Base-by-base conservation (phyloP, 1,140 invertebrate genomes). In the Drosophila nikananu region DNA sequence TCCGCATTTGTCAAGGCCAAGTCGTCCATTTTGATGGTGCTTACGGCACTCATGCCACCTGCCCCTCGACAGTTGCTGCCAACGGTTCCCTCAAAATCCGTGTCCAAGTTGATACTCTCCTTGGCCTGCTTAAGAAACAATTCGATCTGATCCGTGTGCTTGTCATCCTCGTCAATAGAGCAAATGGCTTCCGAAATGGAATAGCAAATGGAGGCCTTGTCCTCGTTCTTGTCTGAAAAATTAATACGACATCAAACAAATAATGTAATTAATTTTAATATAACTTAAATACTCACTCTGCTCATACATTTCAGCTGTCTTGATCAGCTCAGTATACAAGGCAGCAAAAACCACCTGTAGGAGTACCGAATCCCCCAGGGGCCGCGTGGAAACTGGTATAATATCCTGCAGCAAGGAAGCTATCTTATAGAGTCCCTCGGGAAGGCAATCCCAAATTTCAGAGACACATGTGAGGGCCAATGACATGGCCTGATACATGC, bases 401-500 rank as follows among this genome's bases (percentile, higher is more conserved):
- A 95, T 94, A 23, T 95, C 95, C 78, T 96, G 94, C 30, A 97
- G 90, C 1, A 95, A 86, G 0, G 93, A 82, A 1, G 94, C 93
- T 0, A 95, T 93, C 63, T 94, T 94, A 5, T 94, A 86, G 17
- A 96, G 86, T 1, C 94, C 93, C 27, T 94, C 93, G 1, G 96
- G 95, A 10, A 96, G 79, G 67, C 95, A 96, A 71, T 95, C 94
- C 83, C 95, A 94, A 5, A 96, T 93, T 80, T 96, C 94, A 1
- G 94, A 94, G 52, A 97, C 94, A 78, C 95, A 96, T 0, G 94
- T 94, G n/a, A 97, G 90, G 15, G 95, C 95, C 30, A 97, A 92
- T 0, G 95, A 96, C 94, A 96, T 96, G 13, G 96, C 94, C 93
- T 96, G 96, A 93, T 96, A 96, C 94, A 96, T 96, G 65, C 95